These are phyloP conservation scores for Trachelus troglodyta DNA, from an alignment of 2,888 invertebrate genomes.

Conservation along the genomic window DNA sequence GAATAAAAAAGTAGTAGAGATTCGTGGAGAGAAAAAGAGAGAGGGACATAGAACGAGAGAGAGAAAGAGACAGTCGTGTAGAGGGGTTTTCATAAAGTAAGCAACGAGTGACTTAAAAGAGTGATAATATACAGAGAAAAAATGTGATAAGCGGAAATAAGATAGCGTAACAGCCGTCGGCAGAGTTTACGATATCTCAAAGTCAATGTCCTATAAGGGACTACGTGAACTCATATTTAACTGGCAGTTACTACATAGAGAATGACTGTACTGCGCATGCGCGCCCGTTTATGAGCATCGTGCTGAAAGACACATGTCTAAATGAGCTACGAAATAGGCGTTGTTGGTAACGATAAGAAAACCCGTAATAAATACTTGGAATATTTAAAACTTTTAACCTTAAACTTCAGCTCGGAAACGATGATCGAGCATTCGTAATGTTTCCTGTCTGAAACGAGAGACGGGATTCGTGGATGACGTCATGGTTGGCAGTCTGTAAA, in stretches of 20 bases:
- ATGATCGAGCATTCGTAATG: neutral
- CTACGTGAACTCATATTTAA: constrained; percentile 30
- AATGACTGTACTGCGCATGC: neutral
- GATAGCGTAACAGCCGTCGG: constrained; percentile 52
- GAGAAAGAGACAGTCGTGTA: constrained; percentile 7
- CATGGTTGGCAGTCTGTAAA: neutral
- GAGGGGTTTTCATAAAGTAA: constrained; percentile 16
- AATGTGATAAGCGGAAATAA: constrained; percentile 62
- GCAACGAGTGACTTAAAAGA: constrained; percentile 14
- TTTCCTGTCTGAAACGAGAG: neutral
- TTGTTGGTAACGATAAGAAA: neutral
- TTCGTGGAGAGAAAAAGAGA: constrained; percentile 20
- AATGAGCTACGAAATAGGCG: neutral
- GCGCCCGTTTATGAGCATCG: neutral
- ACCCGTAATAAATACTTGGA: neutral
- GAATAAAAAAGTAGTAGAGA: neutral
- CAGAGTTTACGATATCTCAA: constrained; percentile 63
- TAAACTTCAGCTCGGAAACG: constrained; percentile 35
- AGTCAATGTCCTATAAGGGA: constrained; percentile 66
- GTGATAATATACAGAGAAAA: constrained; percentile 57
- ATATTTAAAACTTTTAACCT: constrained; percentile 34
- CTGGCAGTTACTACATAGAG: neutral
- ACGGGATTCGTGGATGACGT: neutral
- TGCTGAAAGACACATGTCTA: neutral
- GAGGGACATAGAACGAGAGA: constrained; percentile 13